Conservation (phyloP, 2,888 invertebrate species). For the Drosophila algonquin region DNA sequence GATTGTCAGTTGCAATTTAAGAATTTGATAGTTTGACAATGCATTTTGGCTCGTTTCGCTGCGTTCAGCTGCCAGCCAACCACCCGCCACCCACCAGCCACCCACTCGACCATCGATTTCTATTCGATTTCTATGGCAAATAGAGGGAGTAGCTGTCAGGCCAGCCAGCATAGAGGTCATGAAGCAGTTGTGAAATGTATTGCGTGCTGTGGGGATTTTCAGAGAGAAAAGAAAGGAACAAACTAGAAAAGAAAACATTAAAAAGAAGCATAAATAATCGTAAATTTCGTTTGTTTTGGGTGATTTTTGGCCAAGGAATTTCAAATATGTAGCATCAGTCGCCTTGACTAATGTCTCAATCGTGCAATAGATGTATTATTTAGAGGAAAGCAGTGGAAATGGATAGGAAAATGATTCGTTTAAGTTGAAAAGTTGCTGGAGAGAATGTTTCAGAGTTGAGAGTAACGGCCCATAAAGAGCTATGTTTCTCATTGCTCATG, state of each 20-base stretch:
- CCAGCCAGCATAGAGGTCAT: constrained; percentile 18
- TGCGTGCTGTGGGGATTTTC: constrained; percentile 41
- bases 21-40: constrained; percentile 80
- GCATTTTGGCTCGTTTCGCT: constrained; percentile 70
- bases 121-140: constrained; percentile 25
- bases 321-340: constrained; percentile 28
- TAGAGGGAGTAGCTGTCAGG: constrained; percentile 19
- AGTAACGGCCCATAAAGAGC: no score
- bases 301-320: constrained; percentile 47
- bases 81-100: background rate
- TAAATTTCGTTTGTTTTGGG: constrained; percentile 19
- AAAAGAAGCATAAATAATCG: constrained; percentile 65
- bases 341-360: constrained; percentile 20
- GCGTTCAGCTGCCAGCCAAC: constrained; percentile 15
- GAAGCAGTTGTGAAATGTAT: constrained; percentile 37
- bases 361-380: background rate
- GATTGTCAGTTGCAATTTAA: constrained; percentile 80
- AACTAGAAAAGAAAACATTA: constrained; percentile 50
- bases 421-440: background rate
- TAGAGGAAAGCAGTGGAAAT: background rate
- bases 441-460: background rate
- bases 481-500: no score
- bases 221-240: background rate
- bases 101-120: constrained; percentile 36
- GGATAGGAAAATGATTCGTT: background rate